A percentile compares a stretch with the other conserved stretches of the same genome.
Evolutionary conservation across 2,888 invertebrate genomes (phyloP).

Genomic region (Boloria selene): DNA sequence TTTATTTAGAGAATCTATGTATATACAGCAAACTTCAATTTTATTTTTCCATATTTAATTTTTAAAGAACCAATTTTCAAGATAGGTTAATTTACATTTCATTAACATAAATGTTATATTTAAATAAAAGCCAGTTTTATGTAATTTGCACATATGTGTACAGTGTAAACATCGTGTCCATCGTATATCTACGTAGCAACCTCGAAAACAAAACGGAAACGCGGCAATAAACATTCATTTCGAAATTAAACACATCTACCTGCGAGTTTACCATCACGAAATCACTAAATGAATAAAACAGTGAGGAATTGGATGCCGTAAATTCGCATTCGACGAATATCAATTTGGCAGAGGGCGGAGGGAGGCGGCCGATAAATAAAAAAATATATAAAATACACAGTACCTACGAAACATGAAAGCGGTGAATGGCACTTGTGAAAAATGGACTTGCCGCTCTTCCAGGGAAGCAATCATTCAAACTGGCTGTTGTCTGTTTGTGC

Average conservation of each 20-base stretch:
- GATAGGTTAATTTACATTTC: background rate
- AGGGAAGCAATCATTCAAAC: slow-evolving; percentile 83
- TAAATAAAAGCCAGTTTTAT: slow-evolving; percentile 26
- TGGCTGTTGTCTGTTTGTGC: slow-evolving; percentile 80
- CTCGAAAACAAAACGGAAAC: slow-evolving; percentile 73
- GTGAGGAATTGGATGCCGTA: slow-evolving; percentile 72
- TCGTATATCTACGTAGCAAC: slow-evolving; percentile 29
- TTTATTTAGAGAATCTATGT: background rate
- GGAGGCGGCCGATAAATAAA: slow-evolving; percentile 72
- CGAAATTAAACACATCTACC: slow-evolving; percentile 81
- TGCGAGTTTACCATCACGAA: slow-evolving; percentile 78
- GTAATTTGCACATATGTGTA: slow-evolving; percentile 22
- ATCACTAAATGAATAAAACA: slow-evolving; percentile 82
- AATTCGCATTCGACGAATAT: slow-evolving; percentile 78
- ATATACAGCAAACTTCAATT: too few species aligned
- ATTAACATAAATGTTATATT: slow-evolving; percentile 18
- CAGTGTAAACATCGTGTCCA: slow-evolving; percentile 39
- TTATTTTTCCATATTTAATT: too few species aligned
- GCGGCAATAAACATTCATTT: slow-evolving; percentile 80
- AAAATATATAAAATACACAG: slow-evolving; percentile 72
- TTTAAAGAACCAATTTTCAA: background rate
- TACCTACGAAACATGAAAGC: slow-evolving; percentile 74
- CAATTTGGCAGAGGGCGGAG: slow-evolving; percentile 71
- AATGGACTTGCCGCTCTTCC: slow-evolving; percentile 82
- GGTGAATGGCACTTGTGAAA: slow-evolving; percentile 83